phyloP scores from a whole-genome alignment of 2,888 invertebrate genomes.

The Cosmia pyralina region DNA sequence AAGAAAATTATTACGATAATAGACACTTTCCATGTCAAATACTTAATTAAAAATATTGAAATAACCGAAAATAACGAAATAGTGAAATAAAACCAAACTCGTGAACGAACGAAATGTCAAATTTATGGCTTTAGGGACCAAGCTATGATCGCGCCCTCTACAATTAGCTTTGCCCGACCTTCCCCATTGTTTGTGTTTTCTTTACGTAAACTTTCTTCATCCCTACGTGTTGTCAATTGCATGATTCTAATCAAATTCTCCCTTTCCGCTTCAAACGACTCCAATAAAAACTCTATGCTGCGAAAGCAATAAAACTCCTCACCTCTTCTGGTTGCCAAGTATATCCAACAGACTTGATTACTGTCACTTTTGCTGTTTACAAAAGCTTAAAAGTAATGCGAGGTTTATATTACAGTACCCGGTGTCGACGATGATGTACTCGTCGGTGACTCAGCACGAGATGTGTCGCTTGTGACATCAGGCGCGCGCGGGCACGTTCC shows the following conservation, averaged over 20 bases:
- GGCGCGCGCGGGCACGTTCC: constrained; percentile 85
- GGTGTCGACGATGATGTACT: constrained; percentile 90
- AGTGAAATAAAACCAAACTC: too few relatives aligned
- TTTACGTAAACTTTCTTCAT: constrained; percentile 26
- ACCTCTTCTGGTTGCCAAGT: constrained; percentile 38
- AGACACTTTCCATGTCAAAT: too few relatives aligned
- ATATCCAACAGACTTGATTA: constrained; percentile 23
- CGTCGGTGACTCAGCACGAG: constrained; percentile 92
- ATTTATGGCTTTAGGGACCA: too few relatives aligned
- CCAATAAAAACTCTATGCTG: constrained; percentile 48
- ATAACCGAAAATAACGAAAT: too few relatives aligned
- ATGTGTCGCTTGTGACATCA: constrained; percentile 93
- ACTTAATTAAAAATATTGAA: too few relatives aligned
- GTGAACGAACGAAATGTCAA: too few relatives aligned
- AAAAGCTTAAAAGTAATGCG: constrained; percentile 40
- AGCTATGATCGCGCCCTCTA: too few relatives aligned
- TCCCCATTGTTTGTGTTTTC: constrained; percentile 15
- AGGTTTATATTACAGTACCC: constrained; percentile 84
- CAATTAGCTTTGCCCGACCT: too few relatives aligned
- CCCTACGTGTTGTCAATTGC: constrained; percentile 55
- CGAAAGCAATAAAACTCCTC: constrained; percentile 38
- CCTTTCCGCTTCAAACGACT: constrained; percentile 52
- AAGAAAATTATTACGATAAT: too few relatives aligned
- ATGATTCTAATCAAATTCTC: constrained; percentile 52
- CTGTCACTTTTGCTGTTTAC: constrained; percentile 13